Percentiles rank a stretch among this genome's conserved stretches.
phyloP scores from a whole-genome alignment of 2,113 vertebrate species.

The Mastomys coucha region DNA sequence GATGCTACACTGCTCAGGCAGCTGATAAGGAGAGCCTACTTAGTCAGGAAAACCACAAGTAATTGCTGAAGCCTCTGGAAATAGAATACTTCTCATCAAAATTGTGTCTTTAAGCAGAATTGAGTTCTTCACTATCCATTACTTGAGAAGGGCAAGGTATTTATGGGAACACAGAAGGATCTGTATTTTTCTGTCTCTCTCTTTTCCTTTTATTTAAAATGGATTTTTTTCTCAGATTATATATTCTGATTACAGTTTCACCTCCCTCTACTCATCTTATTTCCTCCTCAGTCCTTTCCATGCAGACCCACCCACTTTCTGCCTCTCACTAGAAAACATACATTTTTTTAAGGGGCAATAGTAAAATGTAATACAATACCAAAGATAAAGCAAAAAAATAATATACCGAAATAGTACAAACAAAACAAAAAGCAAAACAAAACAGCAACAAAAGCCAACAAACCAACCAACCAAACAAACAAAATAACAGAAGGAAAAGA shows the following conservation, averaged over 20 bases:
- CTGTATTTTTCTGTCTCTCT: background rate
- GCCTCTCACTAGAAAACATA: background rate
- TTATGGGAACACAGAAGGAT: background rate
- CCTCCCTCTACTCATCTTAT: background rate
- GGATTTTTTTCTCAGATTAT: no score
- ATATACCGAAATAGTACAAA: background rate
- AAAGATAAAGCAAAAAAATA: background rate
- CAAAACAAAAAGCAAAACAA: background rate
- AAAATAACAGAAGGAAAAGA: background rate
- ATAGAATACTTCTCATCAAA: slow-evolving; percentile 49
- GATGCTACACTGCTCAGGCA: slow-evolving; percentile 21
- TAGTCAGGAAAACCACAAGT: slow-evolving; percentile 58
- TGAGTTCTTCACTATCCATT: background rate
- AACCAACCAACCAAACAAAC: no score
- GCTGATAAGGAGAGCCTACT: slow-evolving; percentile 26
- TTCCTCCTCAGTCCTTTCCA: background rate
- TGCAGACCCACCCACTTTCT: background rate
- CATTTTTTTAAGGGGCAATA: background rate
- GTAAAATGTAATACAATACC: background rate
- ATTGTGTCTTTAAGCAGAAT: slow-evolving; percentile 17
- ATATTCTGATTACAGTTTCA: background rate
- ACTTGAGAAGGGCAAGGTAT: background rate
- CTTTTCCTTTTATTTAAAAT: background rate
- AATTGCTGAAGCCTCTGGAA: slow-evolving; percentile 58
- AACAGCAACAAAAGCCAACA: no score